phyloP scores from a whole-genome alignment of 2,888 invertebrate genomes.

The Maniola hyperantus region DNA sequence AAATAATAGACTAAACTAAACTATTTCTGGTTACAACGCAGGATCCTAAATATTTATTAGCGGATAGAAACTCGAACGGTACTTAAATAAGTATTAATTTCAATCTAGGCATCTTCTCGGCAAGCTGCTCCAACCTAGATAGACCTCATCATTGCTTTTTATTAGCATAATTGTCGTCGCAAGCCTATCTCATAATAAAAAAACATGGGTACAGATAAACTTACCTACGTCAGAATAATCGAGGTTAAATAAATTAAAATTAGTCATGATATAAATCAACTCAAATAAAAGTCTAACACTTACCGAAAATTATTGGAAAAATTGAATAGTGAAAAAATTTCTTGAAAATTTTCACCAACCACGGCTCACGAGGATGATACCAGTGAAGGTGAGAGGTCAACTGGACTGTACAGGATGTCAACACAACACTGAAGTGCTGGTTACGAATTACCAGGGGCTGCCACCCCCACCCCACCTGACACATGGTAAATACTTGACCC shows the following conservation, averaged over 20 bases:
- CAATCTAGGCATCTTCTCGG: too few species aligned
- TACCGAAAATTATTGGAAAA: neutral
- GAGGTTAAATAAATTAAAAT: neutral
- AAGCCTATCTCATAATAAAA: too few species aligned
- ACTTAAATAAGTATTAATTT: too few species aligned
- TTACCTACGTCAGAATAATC: neutral
- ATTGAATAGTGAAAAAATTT: neutral
- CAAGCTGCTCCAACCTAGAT: too few species aligned
- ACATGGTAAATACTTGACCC: conserved; percentile 77
- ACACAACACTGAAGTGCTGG: conserved; percentile 68
- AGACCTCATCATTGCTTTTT: too few species aligned
- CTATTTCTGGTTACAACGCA: neutral
- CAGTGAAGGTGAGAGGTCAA: conserved; percentile 65
- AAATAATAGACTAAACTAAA: too few species aligned
- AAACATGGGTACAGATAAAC: neutral
- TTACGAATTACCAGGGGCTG: conserved; percentile 68
- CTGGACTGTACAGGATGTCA: conserved; percentile 66
- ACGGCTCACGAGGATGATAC: conserved; percentile 50
- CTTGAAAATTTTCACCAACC: neutral
- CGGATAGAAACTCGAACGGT: too few species aligned
- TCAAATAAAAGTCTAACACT: neutral
- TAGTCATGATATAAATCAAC: neutral
- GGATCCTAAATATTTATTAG: neutral
- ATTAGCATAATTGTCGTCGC: too few species aligned
- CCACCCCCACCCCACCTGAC: conserved; percentile 68